phyloP scores from a whole-genome alignment of 1,140 invertebrate genomes.

The Listronotus oregonensis region DNA sequence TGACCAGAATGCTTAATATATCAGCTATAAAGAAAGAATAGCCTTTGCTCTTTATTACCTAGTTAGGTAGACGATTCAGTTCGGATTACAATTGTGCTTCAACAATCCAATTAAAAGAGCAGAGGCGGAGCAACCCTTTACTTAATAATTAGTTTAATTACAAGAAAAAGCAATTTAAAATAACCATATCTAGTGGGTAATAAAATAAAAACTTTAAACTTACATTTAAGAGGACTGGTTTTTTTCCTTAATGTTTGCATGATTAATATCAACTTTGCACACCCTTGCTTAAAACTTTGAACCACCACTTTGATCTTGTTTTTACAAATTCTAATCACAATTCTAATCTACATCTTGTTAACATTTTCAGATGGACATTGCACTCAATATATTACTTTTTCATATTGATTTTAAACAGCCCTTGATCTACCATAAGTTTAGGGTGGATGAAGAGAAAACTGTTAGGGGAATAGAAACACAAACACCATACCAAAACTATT shows the following conservation, averaged over 20 bases:
- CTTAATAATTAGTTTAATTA: no score
- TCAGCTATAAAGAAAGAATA: no score
- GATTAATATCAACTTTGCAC: slow-evolving; percentile 23
- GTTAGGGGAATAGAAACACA: slow-evolving; percentile 25
- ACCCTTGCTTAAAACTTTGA: neutral
- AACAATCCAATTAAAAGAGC: no score
- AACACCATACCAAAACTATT: no score
- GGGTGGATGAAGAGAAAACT: slow-evolving; percentile 24
- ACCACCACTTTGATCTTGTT: slow-evolving; percentile 19
- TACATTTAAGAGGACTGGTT: slow-evolving; percentile 87
- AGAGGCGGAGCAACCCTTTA: no score
- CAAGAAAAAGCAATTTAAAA: no score
- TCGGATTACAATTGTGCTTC: no score
- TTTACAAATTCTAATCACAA: neutral
- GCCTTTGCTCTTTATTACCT: no score
- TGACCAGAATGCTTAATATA: no score
- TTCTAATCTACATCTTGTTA: slow-evolving; percentile 11
- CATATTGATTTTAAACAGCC: slow-evolving; percentile 25
- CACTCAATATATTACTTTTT: slow-evolving; percentile 5
- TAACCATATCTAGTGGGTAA: no score
- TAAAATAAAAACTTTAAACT: slow-evolving; percentile 58
- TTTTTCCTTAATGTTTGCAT: slow-evolving; percentile 90
- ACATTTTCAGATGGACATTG: slow-evolving; percentile 27
- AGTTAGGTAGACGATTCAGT: no score
- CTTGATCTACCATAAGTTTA: slow-evolving; percentile 25